phyloP scores from a whole-genome alignment of 92 coral and sea anemone species.

The Paramuricea clavata region DNA sequence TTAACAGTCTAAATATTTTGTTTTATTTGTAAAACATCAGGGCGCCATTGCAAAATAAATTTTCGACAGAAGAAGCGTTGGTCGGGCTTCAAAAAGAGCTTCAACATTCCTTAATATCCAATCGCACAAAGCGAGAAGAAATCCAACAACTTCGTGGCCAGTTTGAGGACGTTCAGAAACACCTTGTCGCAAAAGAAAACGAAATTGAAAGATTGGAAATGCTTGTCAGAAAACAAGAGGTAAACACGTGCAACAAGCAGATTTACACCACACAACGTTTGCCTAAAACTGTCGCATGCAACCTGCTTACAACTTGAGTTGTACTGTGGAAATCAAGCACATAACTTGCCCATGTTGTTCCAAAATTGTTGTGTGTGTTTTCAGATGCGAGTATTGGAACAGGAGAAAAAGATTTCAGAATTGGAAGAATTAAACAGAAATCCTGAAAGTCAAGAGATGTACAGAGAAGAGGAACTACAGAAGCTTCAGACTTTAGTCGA shows the following conservation, averaged over 20 bases:
- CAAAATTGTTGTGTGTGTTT: too few species aligned
- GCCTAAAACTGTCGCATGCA: too few species aligned
- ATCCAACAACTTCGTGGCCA: constrained; percentile 74
- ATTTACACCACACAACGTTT: too few species aligned
- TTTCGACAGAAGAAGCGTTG: constrained; percentile 70
- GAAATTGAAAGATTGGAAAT: constrained; percentile 76
- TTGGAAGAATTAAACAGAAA: constrained; percentile 8
- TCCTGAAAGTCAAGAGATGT: constrained; percentile 43
- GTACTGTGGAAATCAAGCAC: too few species aligned
- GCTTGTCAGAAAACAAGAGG: constrained; percentile 89
- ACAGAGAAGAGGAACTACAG: constrained; percentile 46
- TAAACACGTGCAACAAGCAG: constrained; percentile 35
- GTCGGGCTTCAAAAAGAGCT: constrained; percentile 80
- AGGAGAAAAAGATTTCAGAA: constrained; percentile 61
- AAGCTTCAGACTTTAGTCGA: not conserved
- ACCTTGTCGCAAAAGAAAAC: constrained; percentile 68
- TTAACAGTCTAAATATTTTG: not conserved
- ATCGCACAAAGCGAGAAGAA: constrained; percentile 77
- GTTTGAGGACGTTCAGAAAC: constrained; percentile 47
- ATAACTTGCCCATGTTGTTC: too few species aligned
- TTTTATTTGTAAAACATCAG: not conserved
- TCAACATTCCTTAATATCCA: constrained; percentile 74
- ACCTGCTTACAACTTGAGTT: too few species aligned
- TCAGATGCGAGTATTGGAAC: constrained; percentile 7
- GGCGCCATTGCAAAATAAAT: not conserved